Conservation (phyloP, 2,888 invertebrate genomes). For the Cremastinae sp. region DNA sequence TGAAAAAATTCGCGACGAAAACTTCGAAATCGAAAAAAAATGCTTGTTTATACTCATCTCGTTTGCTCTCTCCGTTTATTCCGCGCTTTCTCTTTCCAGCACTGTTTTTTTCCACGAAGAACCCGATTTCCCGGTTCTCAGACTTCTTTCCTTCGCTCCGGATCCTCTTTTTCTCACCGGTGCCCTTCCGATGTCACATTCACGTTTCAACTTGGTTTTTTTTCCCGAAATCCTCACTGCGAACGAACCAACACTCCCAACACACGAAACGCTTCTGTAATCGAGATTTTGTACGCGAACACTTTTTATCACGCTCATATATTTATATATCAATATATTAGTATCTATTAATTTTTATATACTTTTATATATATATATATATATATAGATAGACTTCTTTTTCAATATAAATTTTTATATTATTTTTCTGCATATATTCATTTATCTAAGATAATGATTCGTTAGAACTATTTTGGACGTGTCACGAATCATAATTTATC, state of each 20-base stretch:
- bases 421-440: constrained; percentile 30
- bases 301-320: constrained; percentile 7
- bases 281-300: constrained; percentile 4
- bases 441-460: constrained; percentile 23
- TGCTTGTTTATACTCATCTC: constrained; percentile 54
- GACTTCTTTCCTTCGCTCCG: constrained; percentile 5
- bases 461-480: constrained; percentile 20
- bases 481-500: constrained; percentile 19
- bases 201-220: background rate
- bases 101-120: background rate
- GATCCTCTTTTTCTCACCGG: too few species aligned
- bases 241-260: too few species aligned
- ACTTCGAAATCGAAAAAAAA: constrained; percentile 61
- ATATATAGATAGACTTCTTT: too few species aligned
- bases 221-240: background rate
- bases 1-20: constrained; percentile 55
- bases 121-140: constrained; percentile 33
- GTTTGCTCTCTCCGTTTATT: constrained; percentile 9
- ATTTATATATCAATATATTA: constrained; percentile 25
- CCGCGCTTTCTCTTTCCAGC: constrained; percentile 14
- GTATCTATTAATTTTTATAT: constrained; percentile 25
- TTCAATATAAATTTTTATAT: constrained; percentile 10
- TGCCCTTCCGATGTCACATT: too few species aligned
- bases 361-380: constrained; percentile 31
- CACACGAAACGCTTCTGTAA: background rate